Percentiles rank a stretch among this genome's conserved stretches.
phyloP scores from a whole-genome alignment of 2,888 invertebrate species.

The Therioaphis trifolii region DNA sequence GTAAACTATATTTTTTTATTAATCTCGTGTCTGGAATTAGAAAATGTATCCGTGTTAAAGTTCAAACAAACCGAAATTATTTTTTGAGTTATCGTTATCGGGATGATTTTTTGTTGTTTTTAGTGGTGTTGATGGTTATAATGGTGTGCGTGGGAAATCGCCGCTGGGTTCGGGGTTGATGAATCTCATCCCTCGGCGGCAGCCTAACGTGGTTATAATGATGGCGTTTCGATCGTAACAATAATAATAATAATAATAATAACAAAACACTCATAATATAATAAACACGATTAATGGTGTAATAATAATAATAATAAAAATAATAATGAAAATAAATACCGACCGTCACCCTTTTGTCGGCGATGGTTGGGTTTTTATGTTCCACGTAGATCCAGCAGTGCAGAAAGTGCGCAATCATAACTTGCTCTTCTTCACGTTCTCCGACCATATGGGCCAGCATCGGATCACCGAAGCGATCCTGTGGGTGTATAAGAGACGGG shows the following conservation, averaged over 20 bases:
- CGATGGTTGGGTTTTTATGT: slow-evolving; percentile 50
- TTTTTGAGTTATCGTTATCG: background rate
- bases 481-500: slow-evolving; percentile 69
- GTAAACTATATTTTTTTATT: no score
- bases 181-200: slow-evolving; percentile 34
- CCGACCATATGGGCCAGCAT: slow-evolving; percentile 78
- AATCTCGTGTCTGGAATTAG: background rate
- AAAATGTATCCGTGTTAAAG: slow-evolving; percentile 28
- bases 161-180: slow-evolving; percentile 55
- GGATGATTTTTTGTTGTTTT: no score
- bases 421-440: slow-evolving; percentile 79
- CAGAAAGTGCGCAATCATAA: slow-evolving; percentile 77
- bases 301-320: slow-evolving; percentile 38
- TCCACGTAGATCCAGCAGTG: slow-evolving; percentile 71
- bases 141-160: slow-evolving; percentile 50
- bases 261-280: slow-evolving; percentile 42
- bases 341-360: slow-evolving; percentile 50
- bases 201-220: slow-evolving; percentile 57
- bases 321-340: slow-evolving; percentile 35
- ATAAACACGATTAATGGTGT: slow-evolving; percentile 51
- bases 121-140: no score
- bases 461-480: slow-evolving; percentile 78
- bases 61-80: slow-evolving; percentile 5
- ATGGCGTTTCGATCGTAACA: slow-evolving; percentile 49
- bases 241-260: slow-evolving; percentile 33